Base-by-base conservation (phyloP, 2,797 vertebrate species). In the Helicolenus hilgendorfi region DNA sequence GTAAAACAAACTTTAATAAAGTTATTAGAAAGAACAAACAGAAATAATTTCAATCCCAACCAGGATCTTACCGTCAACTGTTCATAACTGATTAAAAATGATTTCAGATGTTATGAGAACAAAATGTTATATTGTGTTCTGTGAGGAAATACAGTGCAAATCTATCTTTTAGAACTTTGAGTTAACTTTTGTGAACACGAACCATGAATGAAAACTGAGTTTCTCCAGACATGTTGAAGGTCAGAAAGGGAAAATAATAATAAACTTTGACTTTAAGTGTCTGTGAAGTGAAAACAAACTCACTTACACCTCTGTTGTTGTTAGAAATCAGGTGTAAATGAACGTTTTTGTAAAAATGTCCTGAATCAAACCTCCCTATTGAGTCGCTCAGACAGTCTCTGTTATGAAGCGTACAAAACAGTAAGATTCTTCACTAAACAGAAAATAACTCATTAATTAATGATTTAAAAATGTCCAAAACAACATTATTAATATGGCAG, bases 381-480 rank as follows among this genome's bases (percentile, higher is more conserved):
- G 36, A 38, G 36, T 38, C 36, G 11, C 9, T 11, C 7, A 7
- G 36, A 38, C 9, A 11, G 11, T 38, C 13, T 38, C 9, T 13
- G 11, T 13, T 38, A 11, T 38, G 11, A 38, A 67, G 14, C 75
- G 36, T 38, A 76, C 3, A 45, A 11, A 33, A 33, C 58, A 13
- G 82, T 85, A 59, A 88, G 77, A 85, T 27, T 77, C 27, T 3
- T 45, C 2, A 3, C 10, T 29, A 7, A 55, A 22, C 11, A 29
- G 4, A 38, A 29, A 9, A 26, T 2, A 35, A 33, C 4, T 33
- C 2, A 0, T 5, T 55, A 9, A 22, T 35, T 14, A 11, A 53
- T 18, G 2, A 4, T 31, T 53, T 53, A 29, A 3, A 53, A 53
- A 45, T 13, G 3, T 31, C 67, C 3, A n/a, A n/a, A 11, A 33